Base-by-base conservation (phyloP, 2,888 invertebrate genomes). In the Autographa pulchrina region DNA sequence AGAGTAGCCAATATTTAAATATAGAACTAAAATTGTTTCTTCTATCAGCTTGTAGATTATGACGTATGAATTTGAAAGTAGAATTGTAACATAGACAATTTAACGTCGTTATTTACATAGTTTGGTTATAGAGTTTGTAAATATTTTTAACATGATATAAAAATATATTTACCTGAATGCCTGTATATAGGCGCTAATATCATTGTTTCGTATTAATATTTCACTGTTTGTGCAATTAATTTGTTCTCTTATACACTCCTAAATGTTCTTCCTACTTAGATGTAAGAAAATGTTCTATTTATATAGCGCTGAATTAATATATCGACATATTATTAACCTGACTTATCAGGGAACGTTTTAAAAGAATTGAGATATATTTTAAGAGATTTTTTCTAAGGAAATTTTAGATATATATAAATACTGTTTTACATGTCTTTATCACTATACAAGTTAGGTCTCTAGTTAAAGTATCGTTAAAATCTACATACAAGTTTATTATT, bases 361-460 rank as follows among this genome's bases (percentile, higher is more conserved):
- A 43, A 90, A 90, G 88, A 92, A 92, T 92, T 91, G 92, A 95
- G 92, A 94, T 94, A 94, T 95, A 95, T 95, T 96, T 95, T 96
- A 95, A 93, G 94, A 96, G 92, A 95, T 94, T 92, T 95, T 94
- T 95, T 93, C 90, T 91, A 92, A 93, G 88, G 83, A 91, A 90
- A 90, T 93, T 93, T 93, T 93, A 93, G 91, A 91, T 89, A 92
- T 89, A 84, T 86, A 86, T 82, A 89, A 92, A 92, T 89, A 93
- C 91, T 89, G 91, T 93, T 93, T 93, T 93, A 94, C 89, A 90
- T 93, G 93, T 94, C 88, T 92, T 91, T 94, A 92, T 93, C 89
- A 92, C 91, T 93, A 89, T 91, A 92, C 90, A 89, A 92, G 88
- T 91, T 90, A 93, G 88, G 90, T 91, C 83, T 92, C 87, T 92